These are phyloP conservation scores for Doris montereyensis DNA, from an alignment of 2,888 invertebrate genomes.

Conservation along the genomic window DNA sequence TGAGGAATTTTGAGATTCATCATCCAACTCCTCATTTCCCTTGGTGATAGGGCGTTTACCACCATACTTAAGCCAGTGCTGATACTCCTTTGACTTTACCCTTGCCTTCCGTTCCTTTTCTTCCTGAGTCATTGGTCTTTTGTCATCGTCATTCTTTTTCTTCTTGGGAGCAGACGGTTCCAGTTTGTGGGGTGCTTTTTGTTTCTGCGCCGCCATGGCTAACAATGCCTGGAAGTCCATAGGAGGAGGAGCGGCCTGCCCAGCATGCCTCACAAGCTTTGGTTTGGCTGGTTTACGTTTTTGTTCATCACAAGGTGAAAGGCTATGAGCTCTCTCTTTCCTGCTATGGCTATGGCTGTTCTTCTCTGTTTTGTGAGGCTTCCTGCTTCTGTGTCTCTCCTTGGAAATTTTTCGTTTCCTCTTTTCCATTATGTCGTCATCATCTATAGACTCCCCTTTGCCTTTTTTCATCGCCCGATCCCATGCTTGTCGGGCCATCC, in stretches of 20 bases:
- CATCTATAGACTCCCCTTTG: conserved; percentile 8
- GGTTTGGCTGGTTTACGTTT: conserved; percentile 18
- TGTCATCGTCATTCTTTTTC: conserved; percentile 45
- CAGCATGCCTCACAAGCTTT: conserved; percentile 26
- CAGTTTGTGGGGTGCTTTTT: conserved; percentile 48
- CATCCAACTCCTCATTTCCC: conserved; percentile 7
- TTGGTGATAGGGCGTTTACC: conserved; percentile 36
- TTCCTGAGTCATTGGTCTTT: conserved; percentile 58
- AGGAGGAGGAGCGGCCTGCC: conserved; percentile 48
- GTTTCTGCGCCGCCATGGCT: conserved; percentile 57
- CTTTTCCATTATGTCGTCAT: background rate
- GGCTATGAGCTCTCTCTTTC: background rate
- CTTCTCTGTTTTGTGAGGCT: background rate
- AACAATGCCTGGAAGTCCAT: conserved; percentile 58
- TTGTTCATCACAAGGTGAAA: background rate
- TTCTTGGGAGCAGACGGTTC: conserved; percentile 25
- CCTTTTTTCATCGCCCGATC: conserved; percentile 36
- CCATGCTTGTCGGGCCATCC: conserved; percentile 38
- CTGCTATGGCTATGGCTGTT: background rate
- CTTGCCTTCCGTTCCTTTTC: conserved; percentile 55
- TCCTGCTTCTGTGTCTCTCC: background rate
- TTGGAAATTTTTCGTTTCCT: conserved; percentile 2
- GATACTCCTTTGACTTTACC: conserved; percentile 47
- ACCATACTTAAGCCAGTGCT: conserved; percentile 50
- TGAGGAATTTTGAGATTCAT: too few species aligned